phyloP scores from a whole-genome alignment of 1,140 invertebrate species.

The Drosophila miranda region DNA sequence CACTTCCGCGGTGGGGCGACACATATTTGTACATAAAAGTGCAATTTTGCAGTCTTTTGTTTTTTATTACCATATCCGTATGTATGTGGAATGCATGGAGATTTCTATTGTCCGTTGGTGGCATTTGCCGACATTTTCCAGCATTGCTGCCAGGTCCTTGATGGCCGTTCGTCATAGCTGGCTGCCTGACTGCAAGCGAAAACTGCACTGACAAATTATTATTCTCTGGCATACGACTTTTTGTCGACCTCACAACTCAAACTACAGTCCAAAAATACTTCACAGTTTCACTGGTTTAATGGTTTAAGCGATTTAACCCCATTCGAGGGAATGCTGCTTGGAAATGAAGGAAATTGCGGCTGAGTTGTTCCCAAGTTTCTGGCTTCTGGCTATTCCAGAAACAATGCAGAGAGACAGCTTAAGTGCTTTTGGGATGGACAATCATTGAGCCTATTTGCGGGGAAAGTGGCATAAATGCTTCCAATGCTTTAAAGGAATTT shows the following conservation, averaged over 20 bases:
- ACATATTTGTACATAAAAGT: too few relatives aligned
- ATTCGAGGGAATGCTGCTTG: too few relatives aligned
- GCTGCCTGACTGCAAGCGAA: neutral
- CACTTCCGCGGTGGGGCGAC: slow-evolving; percentile 5
- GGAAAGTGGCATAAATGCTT: neutral
- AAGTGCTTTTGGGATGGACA: slow-evolving; percentile 31
- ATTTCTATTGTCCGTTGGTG: slow-evolving; percentile 54
- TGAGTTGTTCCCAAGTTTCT: too few relatives aligned
- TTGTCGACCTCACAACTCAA: too few relatives aligned
- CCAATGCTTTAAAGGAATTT: too few relatives aligned
- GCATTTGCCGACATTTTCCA: slow-evolving; percentile 55
- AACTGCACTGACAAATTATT: slow-evolving; percentile 26
- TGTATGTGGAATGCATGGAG: slow-evolving; percentile 37
- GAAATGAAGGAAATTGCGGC: too few relatives aligned
- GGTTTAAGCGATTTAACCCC: neutral
- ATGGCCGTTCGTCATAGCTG: slow-evolving; percentile 48
- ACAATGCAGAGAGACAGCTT: slow-evolving; percentile 14
- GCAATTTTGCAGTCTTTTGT: slow-evolving; percentile 23
- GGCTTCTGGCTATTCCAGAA: too few relatives aligned
- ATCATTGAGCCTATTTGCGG: slow-evolving; percentile 26
- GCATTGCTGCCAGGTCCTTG: slow-evolving; percentile 12
- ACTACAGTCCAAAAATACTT: neutral
- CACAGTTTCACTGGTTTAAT: neutral
- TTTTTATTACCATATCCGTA: neutral
- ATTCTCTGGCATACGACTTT: neutral